Evolutionary conservation across 2,113 vertebrate genomes (phyloP), one percentile per base, ranked within the genome.

Genomic region (Meles meles): DNA sequence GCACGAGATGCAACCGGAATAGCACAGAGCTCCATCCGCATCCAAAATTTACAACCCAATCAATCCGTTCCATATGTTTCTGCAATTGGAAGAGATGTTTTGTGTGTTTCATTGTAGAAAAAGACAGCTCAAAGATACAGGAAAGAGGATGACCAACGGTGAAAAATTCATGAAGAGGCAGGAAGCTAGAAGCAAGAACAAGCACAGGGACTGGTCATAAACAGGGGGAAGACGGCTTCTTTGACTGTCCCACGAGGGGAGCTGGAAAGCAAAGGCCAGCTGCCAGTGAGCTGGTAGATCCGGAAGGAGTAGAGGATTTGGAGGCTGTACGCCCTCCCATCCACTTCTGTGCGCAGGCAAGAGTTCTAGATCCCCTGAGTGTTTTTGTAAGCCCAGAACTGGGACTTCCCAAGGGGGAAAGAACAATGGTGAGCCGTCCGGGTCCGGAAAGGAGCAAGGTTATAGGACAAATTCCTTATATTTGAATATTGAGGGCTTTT

Each of bases 1-100:
- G 74, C 29, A 11, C 12, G 15, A 44, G 23, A 86, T 5, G 14
- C 31, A 42, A 71, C 34, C 17, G 0, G 7, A 44, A 44, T 14
- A 52, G 31, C 31, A 12, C 0, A 15, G 25, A 47, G 25, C 52
- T 72, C 79, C 11, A 5, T 42, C 65, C 37, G 92, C 96, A 89
- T 94, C 65, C 52, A 93, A 94, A 88, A 89, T 90, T 84, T 72
- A 93, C 57, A 59, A 59, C 42, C 7, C 49, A 18, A 27, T 87
- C 81, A 44, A 63, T 84, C 27, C 71, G 18, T n/a, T 25, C 42
- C 61, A 27, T 21, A 1, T 1, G 59, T 89, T 71, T 86, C 59
- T 79, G 65, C 72, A 47, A 3, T 9, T 9, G 39, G 87, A 97
- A 95, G 71, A 67, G 89, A 89, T 20, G 67, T 94, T 52, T 12